Evolutionary conservation across 2,888 invertebrate genomes (phyloP).

Genomic region (Ephialtes manifestator): DNA sequence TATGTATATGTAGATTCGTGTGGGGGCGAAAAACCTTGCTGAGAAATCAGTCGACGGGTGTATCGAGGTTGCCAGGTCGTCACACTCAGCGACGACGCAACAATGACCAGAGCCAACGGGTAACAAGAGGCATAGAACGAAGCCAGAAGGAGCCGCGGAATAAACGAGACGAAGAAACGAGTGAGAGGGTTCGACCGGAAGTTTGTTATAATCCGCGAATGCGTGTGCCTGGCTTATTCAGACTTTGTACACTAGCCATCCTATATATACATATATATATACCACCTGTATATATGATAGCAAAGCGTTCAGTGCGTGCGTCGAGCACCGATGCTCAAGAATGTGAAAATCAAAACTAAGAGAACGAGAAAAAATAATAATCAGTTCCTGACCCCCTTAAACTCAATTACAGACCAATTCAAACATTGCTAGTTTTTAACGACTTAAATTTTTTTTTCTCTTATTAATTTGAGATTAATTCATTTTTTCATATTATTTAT

Average conservation of each 20-base stretch:
- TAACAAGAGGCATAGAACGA: conserved; percentile 14
- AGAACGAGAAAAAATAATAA: conserved; percentile 14
- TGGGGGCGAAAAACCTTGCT: conserved; percentile 11
- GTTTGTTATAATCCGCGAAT: conserved; percentile 76
- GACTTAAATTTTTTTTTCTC: too few species aligned
- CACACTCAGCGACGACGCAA: conserved; percentile 82
- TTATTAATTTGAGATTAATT: too few species aligned
- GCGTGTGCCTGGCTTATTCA: conserved; percentile 53
- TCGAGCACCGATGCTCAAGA: conserved; percentile 29
- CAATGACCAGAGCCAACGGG: conserved; percentile 78
- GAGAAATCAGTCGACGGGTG: conserved; percentile 58
- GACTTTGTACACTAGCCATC: not conserved
- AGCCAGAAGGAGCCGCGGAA: conserved; percentile 1
- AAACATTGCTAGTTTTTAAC: not conserved
- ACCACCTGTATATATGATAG: not conserved
- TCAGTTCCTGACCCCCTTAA: conserved; percentile 7
- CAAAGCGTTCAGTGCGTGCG: not conserved
- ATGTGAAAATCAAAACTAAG: conserved; percentile 28
- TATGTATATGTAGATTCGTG: not conserved
- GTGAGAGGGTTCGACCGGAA: conserved; percentile 70
- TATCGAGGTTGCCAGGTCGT: conserved; percentile 83
- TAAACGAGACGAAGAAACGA: conserved; percentile 55
- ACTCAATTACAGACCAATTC: not conserved
- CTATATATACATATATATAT: conserved; percentile 30
- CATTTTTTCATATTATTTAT: too few species aligned